phyloP scores from a whole-genome alignment of 2,113 vertebrate genomes.

The Pachyramphus minor region DNA sequence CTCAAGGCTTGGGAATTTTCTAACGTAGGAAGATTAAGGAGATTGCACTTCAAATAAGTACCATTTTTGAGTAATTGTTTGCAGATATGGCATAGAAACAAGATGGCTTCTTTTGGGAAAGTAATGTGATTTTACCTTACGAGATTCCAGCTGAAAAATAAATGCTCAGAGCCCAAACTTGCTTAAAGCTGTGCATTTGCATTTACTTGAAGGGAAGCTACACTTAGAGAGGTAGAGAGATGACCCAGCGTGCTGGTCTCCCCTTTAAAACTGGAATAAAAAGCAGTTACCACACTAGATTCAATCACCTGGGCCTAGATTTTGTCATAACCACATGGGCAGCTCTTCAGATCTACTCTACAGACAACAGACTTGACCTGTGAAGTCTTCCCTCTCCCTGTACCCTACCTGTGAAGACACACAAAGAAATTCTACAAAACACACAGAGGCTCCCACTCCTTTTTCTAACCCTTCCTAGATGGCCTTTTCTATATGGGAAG shows the following conservation, averaged over 20 bases:
- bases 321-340: neutral
- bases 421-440: neutral
- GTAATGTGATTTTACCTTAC: neutral
- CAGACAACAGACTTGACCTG: neutral
- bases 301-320: neutral
- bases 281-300: neutral
- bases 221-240: neutral
- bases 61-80: constrained; percentile 81
- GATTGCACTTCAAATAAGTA: constrained; percentile 77
- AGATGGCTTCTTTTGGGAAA: constrained; percentile 10
- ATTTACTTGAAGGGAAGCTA: neutral
- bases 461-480: neutral
- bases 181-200: neutral
- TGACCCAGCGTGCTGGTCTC: neutral
- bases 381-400: neutral
- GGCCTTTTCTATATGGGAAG: neutral
- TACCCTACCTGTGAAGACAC: no score
- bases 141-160: neutral
- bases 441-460: neutral
- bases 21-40: constrained; percentile 72
- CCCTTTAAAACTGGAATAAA: neutral
- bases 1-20: constrained; percentile 71
- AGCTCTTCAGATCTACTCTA: neutral
- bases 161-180: neutral
- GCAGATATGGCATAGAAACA: constrained; percentile 66